Base-by-base conservation (phyloP, 2,888 invertebrate genomes). In the Limnephilus lunatus region DNA sequence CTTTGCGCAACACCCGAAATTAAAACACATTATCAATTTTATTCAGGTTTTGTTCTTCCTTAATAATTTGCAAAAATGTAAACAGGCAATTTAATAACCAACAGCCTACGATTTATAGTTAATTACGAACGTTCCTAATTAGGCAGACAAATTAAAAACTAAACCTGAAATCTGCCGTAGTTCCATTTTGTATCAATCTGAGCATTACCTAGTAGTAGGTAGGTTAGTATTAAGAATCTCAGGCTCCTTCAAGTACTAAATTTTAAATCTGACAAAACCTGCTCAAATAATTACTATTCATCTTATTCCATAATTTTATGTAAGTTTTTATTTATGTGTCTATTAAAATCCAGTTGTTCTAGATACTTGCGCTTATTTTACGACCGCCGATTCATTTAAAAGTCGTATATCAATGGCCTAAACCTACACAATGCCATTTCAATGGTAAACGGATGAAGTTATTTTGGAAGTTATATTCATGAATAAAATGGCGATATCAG, bases 401-500 rank as follows among this genome's bases (percentile, higher is more conserved):
- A 68, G 68, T 68, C 68, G 68, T 68, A 68, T 68, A 68, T 68
- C 68, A 68, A 25, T n/a, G n/a, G 68, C 68, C 68, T 25, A 68
- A 68, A 68, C 68, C 68, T n/a, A 68, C 68, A 68, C 68, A 68
- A 68, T 25, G 68, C 68, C 68, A 68, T 68, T 68, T 68, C 68
- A 68, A 68, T 68, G 68, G 68, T n/a, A 68, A 68, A 68, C 68
- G 68, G 68, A 68, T 68, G n/a, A 68, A 68, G 7, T 68, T n/a
- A 68, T 68, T 25, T 68, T 68, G 82, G 15, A 31, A 82, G 32
- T 82, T 68, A 82, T 32, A 31, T 82, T 32, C 87, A 87, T 87
- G 87, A 87, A 87, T 87, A 87, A 87, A 87, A 87, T 68, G 48
- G 68, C 68, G 53, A 87, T 87, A 87, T 87, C 87, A 31, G 86